A percentile compares a stretch with the other conserved stretches of the same genome.
These are phyloP conservation scores for Bathynomus jamesi DNA, from an alignment of 1,140 invertebrate species.

Conservation along the genomic window DNA sequence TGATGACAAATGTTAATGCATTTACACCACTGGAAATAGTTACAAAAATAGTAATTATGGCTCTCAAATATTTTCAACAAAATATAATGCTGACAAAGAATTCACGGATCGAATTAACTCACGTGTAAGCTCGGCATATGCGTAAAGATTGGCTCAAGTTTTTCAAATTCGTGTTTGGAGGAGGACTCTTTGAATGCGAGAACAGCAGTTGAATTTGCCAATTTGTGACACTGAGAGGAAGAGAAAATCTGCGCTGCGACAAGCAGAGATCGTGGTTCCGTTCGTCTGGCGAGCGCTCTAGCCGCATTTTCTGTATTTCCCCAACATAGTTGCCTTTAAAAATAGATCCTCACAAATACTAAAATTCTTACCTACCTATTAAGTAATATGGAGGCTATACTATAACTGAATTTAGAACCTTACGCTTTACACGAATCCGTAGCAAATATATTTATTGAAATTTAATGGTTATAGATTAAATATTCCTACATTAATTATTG, in stretches of 20 bases:
- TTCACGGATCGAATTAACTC: too few species aligned
- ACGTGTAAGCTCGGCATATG: neutral
- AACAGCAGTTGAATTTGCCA: neutral
- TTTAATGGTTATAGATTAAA: too few species aligned
- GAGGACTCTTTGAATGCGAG: neutral
- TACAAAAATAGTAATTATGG: neutral
- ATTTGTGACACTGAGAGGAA: neutral
- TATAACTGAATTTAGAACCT: too few species aligned
- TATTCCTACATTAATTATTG: too few species aligned
- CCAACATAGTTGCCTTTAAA: neutral
- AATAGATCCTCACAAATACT: too few species aligned
- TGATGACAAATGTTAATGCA: neutral
- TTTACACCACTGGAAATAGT: neutral
- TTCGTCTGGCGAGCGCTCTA: neutral
- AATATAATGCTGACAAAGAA: too few species aligned
- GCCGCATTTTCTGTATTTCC: neutral
- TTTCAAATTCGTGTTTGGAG: neutral
- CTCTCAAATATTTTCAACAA: too few species aligned
- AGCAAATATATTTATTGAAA: too few species aligned
- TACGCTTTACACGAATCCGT: too few species aligned
- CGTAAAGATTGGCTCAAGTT: neutral
- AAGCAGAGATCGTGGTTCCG: neutral
- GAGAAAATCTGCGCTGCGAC: neutral
- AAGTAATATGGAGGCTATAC: too few species aligned
- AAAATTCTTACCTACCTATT: too few species aligned